phyloP scores from a whole-genome alignment of 2,113 vertebrate species.

The Trogon melanurus region DNA sequence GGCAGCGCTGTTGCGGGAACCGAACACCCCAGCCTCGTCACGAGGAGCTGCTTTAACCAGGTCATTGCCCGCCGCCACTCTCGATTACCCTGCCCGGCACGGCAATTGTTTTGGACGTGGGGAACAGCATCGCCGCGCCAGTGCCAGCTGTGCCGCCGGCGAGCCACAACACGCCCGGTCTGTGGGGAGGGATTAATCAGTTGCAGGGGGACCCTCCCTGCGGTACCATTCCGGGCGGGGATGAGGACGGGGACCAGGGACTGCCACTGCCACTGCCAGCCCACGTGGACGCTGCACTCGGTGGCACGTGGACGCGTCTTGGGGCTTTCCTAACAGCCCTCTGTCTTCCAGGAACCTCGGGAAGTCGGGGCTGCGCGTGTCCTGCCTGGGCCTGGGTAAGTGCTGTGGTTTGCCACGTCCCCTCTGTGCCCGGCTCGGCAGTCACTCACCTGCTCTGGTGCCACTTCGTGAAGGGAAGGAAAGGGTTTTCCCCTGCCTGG shows the following conservation, averaged over 20 bases:
- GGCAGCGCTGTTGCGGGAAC: rapidly evolving
- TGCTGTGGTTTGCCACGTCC: neutral
- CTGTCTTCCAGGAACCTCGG: constrained; percentile 92
- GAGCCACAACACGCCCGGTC: rapidly evolving
- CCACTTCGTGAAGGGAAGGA: neutral
- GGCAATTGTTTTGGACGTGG: rapidly evolving
- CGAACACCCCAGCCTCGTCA: neutral
- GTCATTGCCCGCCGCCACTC: neutral
- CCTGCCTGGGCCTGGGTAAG: constrained; percentile 97
- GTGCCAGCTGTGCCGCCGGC: neutral
- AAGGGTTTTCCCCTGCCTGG: neutral
- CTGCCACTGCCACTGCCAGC: neutral
- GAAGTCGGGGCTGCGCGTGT: constrained; percentile 95
- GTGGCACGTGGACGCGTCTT: neutral
- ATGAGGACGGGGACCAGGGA: neutral
- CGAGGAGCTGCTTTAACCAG: rapidly evolving
- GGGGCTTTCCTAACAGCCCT: neutral
- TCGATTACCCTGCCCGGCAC: neutral
- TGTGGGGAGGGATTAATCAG: neutral
- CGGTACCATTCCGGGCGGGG: neutral
- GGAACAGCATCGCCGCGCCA: neutral
- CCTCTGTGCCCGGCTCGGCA: no score
- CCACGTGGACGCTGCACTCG: rapidly evolving
- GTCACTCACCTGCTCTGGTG: neutral
- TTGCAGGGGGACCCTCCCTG: neutral